A percentile compares a stretch with the other conserved stretches of the same genome.
Conservation (phyloP, 1,140 invertebrate species). For the Eueides isabella region DNA sequence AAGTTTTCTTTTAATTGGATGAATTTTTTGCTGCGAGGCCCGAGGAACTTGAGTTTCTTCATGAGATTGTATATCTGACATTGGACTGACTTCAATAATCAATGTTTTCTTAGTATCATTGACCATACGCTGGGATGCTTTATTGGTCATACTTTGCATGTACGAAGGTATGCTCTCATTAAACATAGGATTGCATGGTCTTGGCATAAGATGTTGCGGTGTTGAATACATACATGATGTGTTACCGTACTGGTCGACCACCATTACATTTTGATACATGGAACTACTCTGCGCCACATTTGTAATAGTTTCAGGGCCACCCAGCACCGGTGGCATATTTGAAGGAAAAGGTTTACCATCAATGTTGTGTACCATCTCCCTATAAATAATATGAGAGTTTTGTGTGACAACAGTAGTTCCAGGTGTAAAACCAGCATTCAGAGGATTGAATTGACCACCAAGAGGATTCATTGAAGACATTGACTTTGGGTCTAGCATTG, state of each 20-base stretch:
- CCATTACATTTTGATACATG: conserved; percentile 79
- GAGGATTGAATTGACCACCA: conserved; percentile 57
- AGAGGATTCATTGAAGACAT: conserved; percentile 47
- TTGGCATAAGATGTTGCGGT: conserved; percentile 59
- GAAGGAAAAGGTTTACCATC: conserved; percentile 74
- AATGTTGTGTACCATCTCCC: conserved; percentile 74
- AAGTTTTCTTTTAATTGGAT: conserved; percentile 35
- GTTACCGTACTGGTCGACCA: conserved; percentile 75
- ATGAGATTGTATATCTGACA: conserved; percentile 39
- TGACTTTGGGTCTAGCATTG: conserved; percentile 57
- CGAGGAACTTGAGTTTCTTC: conserved; percentile 25
- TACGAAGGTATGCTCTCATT: conserved; percentile 47
- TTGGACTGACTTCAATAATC: conserved; percentile 71
- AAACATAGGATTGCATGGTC: conserved; percentile 54
- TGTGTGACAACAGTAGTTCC: conserved; percentile 72
- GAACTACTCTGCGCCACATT: conserved; percentile 67
- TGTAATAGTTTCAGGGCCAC: conserved; percentile 60
- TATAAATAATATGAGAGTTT: conserved; percentile 77
- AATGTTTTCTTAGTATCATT: conserved; percentile 70
- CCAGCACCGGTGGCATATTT: conserved; percentile 60
- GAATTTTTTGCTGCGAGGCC: conserved; percentile 24
- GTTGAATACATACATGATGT: conserved; percentile 70
- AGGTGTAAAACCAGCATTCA: conserved; percentile 60
- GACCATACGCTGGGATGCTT: conserved; percentile 44
- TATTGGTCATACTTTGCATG: conserved; percentile 45